Evolutionary conservation across 2,113 vertebrate species (phyloP).

Genomic region (Haemorhous mexicanus): DNA sequence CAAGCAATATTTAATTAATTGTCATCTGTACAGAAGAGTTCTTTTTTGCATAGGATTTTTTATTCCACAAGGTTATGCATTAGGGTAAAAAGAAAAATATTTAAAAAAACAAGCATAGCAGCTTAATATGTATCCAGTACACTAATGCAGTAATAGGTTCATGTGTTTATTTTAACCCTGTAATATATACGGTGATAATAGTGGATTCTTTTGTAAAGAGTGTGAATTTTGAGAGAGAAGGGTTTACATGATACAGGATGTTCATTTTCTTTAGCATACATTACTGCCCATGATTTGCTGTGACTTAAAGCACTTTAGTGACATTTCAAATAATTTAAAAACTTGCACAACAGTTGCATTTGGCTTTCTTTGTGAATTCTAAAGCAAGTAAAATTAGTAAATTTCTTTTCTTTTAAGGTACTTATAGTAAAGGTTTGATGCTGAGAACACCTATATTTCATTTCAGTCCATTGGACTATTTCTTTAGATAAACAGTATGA

Average conservation of each 20-base stretch:
- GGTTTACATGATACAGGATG: neutral
- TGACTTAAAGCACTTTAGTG: neutral
- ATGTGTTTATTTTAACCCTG: neutral
- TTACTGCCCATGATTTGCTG: neutral
- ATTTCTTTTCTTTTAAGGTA: neutral
- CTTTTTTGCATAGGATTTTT: neutral
- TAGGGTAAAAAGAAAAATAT: neutral
- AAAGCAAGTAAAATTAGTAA: neutral
- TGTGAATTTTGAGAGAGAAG: neutral
- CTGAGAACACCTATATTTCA: neutral
- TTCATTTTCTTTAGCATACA: neutral
- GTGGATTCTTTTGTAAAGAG: neutral
- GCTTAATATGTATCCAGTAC: neutral
- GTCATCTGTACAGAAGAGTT: neutral
- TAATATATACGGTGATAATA: neutral
- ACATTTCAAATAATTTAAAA: neutral
- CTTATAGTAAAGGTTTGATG: neutral
- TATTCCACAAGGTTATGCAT: neutral
- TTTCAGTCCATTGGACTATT: neutral
- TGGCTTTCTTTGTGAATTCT: neutral
- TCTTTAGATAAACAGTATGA: neutral
- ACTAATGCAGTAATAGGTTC: neutral
- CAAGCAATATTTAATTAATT: neutral
- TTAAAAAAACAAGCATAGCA: neutral
- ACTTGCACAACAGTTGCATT: neutral